Base-by-base conservation (phyloP, 2,797 vertebrate genomes). In the Nannoperca australis region DNA sequence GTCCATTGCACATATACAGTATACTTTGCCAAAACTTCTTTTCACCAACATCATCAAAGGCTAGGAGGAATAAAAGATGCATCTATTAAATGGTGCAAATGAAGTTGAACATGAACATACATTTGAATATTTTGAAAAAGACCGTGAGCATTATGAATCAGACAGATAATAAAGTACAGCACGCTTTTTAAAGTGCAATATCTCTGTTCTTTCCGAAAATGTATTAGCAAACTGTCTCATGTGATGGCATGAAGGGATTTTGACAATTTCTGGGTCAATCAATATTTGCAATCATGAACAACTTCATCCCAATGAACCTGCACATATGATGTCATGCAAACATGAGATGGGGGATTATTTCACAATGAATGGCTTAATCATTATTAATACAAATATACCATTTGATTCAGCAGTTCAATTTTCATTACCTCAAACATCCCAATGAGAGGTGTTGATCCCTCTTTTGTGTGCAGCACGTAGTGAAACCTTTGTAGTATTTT, bases 221-320 rank as follows among this genome's bases (percentile, higher is more conserved):
- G 7, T 61, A 58, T 51, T 20, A 44, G 1, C 10, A 56, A 74
- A 55, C 3, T 0, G 38, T 58, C 1, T 64, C 3, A 0, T 61
- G 50, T 24, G 61, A 50, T 42, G 27, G 10, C 47, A 32, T 36
- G 2, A 59, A 84, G 47, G 44, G 36, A 74, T 61, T 27, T 44
- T 27, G 27, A 44, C 12, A 15, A 56, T 71, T 86, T 89, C 76
- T 76, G 78, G 82, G 85, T 70, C 82, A 81, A 70, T 91, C 91
- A 85, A 88, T 90, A 73, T 65, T 78, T 82, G 67, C 56, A 82
- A 84, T 87, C 56, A 85, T 38, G 18, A 78, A 50, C 30, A 70
- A 77, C 77, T 82, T 86, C 84, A 81, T 79, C 50, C 34, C 53
- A 51, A 14, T 62, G 51, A 32, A 68, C 51, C 73, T 76, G 49